These are phyloP conservation scores for Yponomeuta malinellus DNA, from an alignment of 2,888 invertebrate species.

Conservation along the genomic window DNA sequence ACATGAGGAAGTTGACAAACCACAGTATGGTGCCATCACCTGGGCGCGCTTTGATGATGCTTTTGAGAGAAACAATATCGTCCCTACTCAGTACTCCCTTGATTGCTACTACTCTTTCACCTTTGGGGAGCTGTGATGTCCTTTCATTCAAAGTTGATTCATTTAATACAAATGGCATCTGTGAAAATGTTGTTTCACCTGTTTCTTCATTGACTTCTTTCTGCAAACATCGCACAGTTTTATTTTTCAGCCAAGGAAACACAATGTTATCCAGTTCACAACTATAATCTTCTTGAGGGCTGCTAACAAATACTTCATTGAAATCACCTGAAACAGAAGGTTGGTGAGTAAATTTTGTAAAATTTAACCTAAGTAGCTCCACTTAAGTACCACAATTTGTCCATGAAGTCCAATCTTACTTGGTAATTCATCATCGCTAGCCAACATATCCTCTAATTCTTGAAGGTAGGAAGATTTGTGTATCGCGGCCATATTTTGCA, in stretches of 20 bases:
- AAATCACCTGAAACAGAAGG: constrained; percentile 30
- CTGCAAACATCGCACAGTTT: background rate
- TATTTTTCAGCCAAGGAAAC: constrained; percentile 27
- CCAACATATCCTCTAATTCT: constrained; percentile 33
- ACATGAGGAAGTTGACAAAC: constrained; percentile 38
- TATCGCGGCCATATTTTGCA: background rate
- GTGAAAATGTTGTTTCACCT: constrained; percentile 1
- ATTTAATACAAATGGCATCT: background rate
- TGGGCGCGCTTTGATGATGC: constrained; percentile 29
- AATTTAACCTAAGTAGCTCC: too few species aligned
- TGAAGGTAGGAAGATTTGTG: background rate
- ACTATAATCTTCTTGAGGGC: constrained; percentile 39
- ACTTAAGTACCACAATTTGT: too few species aligned
- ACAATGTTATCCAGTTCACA: constrained; percentile 30
- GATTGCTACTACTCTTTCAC: constrained; percentile 19
- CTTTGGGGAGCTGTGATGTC: background rate
- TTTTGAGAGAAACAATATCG: constrained; percentile 38
- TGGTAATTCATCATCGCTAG: constrained; percentile 51
- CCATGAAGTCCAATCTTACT: constrained; percentile 29
- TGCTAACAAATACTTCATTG: constrained; percentile 28
- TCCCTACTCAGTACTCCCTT: constrained; percentile 30
- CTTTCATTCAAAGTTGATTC: background rate
- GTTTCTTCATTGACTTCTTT: constrained; percentile 20
- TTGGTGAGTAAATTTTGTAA: background rate
- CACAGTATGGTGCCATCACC: constrained; percentile 35